Percentiles rank a stretch among this genome's conserved stretches.
phyloP scores from a whole-genome alignment of 2,113 vertebrate genomes.

The Phyllopteryx taeniolatus region DNA sequence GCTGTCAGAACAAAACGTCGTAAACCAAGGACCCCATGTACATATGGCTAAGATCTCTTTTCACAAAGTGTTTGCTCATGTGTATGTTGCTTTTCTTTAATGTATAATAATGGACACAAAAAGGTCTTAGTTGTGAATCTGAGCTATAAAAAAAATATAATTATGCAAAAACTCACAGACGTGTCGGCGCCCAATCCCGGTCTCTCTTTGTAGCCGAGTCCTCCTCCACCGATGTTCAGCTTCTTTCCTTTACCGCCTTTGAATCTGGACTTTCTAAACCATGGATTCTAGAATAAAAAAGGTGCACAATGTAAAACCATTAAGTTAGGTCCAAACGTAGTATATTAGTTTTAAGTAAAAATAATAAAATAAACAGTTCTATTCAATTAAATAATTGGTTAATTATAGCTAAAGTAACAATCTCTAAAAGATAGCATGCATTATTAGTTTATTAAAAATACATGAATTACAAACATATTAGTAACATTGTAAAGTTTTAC shows the following conservation, averaged over 20 bases:
- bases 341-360: too few relatives aligned
- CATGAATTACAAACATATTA: too few relatives aligned
- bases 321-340: not conserved
- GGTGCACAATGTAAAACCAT: not conserved
- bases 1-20: too few relatives aligned
- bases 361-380: too few relatives aligned
- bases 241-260: slow-evolving; percentile 96
- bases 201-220: slow-evolving; percentile 91
- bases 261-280: slow-evolving; percentile 97
- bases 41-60: too few relatives aligned
- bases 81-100: not conserved
- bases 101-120: not conserved
- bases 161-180: slow-evolving; percentile 76
- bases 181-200: slow-evolving; percentile 91
- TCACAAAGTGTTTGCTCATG: too few relatives aligned
- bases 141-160: not conserved
- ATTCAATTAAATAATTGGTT: too few relatives aligned
- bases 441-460: too few relatives aligned
- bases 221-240: slow-evolving; percentile 93
- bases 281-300: slow-evolving; percentile 83
- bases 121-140: not conserved
- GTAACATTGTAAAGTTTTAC: too few relatives aligned
- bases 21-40: too few relatives aligned
- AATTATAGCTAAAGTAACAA: too few relatives aligned
- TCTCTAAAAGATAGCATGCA: too few relatives aligned